These are phyloP conservation scores for Apodemia hepburni DNA, from an alignment of 2,888 invertebrate species.

Conservation along the genomic window DNA sequence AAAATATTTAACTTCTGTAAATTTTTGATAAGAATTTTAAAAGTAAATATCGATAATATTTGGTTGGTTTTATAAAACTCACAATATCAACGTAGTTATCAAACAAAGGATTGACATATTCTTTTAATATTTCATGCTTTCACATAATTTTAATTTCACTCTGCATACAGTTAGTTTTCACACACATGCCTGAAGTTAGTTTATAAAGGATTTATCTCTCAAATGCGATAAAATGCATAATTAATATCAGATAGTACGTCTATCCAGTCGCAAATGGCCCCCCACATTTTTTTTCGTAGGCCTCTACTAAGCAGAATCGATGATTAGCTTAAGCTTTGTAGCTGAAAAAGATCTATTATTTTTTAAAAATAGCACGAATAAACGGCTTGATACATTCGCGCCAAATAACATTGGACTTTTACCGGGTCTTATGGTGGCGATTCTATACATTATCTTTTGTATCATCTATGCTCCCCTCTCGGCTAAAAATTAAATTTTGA, in stretches of 20 bases:
- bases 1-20: constrained; percentile 11
- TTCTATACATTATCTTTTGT: constrained; percentile 58
- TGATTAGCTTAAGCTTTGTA: constrained; percentile 60
- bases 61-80: not conserved
- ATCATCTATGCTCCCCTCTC: constrained; percentile 71
- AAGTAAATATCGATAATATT: constrained; percentile 5
- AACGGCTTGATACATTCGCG: constrained; percentile 54
- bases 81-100: constrained; percentile 9
- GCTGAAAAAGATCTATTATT: constrained; percentile 52
- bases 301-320: constrained; percentile 49
- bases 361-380: constrained; percentile 42
- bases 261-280: constrained; percentile 55
- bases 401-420: constrained; percentile 54
- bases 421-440: constrained; percentile 61
- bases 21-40: not conserved
- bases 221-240: constrained; percentile 26
- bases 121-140: constrained; percentile 24
- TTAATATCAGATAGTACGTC: constrained; percentile 44
- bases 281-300: constrained; percentile 37
- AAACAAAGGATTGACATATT: constrained; percentile 18
- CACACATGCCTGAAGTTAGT: constrained; percentile 59
- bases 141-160: constrained; percentile 32
- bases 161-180: constrained; percentile 54
- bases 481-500: constrained; percentile 73
- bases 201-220: constrained; percentile 20